Base-by-base conservation (phyloP, 2,888 invertebrate species). In the Acrobasis consociella region DNA sequence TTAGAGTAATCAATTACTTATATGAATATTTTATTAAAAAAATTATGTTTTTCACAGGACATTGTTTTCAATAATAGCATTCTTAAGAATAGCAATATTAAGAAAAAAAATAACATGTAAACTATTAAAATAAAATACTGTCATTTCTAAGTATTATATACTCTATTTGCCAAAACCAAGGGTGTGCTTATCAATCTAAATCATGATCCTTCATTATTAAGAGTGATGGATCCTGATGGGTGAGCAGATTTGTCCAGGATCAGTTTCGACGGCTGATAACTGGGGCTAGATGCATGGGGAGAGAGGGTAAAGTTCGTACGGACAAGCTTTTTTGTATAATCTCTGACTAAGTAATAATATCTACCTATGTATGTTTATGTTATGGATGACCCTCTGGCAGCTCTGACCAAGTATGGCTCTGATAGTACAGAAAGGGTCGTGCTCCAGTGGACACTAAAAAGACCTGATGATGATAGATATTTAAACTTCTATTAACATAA, bases 121-220 rank as follows among this genome's bases (percentile, higher is more conserved):
- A 13, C 5, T 46, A n/a, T 13, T 13, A 3, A 13, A 13, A n/a
- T 46, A 13, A 46, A 42, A 7, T 8, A 42, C 13, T 13, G 56
- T 42, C 68, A 58, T 65, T 66, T 82, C 79, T 81, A 72, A 58
- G 62, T 64, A 64, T 69, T 68, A 64, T 37, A 2, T 39, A 70
- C 85, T 82, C 68, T 63, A 65, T 64, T 65, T 62, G 64, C 42
- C 56, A 56, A 70, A 75, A 72, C 76, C 77, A 77, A 82, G 85
- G 88, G 86, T 83, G 77, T 74, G 83, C 86, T 89, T 91, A 91
- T 91, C 91, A 87, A 91, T 91, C 91, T 89, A 85, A 82, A 89
- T 88, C 88, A 84, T 85, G 88, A 89, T 89, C 89, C 89, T 86
- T 87, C 85, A 86, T 90, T 89, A 91, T 91, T 86, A 91, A 89